Base-by-base conservation (phyloP, 1,140 invertebrate genomes). In the Oreohelix idahoensis region DNA sequence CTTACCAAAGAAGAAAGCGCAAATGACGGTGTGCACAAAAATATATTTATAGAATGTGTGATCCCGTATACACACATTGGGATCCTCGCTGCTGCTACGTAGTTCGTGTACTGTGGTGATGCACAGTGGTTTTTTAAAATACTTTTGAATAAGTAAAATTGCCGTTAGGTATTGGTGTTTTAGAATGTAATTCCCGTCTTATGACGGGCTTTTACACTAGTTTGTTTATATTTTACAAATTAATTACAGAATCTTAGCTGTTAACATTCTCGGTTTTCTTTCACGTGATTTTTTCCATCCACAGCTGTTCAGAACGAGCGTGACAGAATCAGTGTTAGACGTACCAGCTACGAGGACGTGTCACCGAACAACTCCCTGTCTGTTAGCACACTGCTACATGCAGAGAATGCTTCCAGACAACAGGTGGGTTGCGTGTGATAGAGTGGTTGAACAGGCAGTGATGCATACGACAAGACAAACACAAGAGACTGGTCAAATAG, bases 261-360 rank as follows among this genome's bases (percentile, higher is more conserved):
- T 1, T 66, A 32, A 66, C n/a, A 66, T 66, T 35, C 32, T 32
- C 63, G 23, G 63, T 66, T 15, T 58, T 58, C 51, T 58, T 4
- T 58, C 23, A 58, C 58, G 17, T 63, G 49, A 4, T 58, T 29
- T 32, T 26, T 45, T n/a, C 49, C 15, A 1, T n/a, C 36, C 4
- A 29, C 84, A 97, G 98, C 98, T 63, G 98, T 99, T 2, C 98
- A 99, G 93, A 99, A 99, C 92, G 98, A 99, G 93, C 93, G 98
- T 77, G 98, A 99, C 91, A 94, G 97, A 81, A 99, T 99, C 89
- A 99, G 97, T 89, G 97, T 96, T 89, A 94, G 98, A 84, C 94
- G 97, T 88, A 96, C 97, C 1, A 98, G 97, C 88, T 98, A 97
- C 89, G 97, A 99, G 89, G 97, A 98, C 90, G 95, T 96, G 15